A percentile compares a stretch with the other conserved stretches of the same genome.
phyloP scores from a whole-genome alignment of 2,888 invertebrate genomes.

The Brachycybe producta region DNA sequence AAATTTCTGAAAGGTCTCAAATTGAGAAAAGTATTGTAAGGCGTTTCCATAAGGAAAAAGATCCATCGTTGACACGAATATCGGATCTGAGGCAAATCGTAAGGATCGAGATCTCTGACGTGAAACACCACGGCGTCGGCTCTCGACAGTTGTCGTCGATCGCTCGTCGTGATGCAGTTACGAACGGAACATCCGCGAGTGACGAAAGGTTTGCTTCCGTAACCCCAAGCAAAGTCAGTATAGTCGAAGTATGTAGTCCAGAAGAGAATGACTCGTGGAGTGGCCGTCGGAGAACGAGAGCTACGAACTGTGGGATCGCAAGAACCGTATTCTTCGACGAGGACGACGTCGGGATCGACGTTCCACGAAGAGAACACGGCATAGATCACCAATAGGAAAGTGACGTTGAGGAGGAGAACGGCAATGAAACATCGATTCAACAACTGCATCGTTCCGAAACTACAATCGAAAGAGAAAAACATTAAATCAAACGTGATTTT shows the following conservation, averaged over 20 bases:
- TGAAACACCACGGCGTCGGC: slow-evolving; percentile 22
- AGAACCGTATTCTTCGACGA: no score
- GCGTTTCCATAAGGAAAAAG: slow-evolving; percentile 21
- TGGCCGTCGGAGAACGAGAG: no score
- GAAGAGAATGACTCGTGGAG: slow-evolving; percentile 5
- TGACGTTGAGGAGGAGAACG: no score
- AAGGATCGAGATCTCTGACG: slow-evolving; percentile 18
- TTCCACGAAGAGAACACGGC: no score
- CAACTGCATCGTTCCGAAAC: no score
- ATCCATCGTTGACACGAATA: slow-evolving; percentile 20
- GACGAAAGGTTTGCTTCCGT: slow-evolving; percentile 8
- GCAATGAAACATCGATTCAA: no score
- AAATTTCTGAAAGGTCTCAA: slow-evolving; percentile 17
- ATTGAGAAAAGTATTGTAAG: slow-evolving; percentile 19
- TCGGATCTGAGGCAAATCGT: slow-evolving; percentile 15
- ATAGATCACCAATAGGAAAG: no score
- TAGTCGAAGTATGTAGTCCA: slow-evolving; percentile 13
- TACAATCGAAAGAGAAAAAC: no score
- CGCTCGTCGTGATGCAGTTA: slow-evolving; percentile 17
- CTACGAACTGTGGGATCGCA: no score
- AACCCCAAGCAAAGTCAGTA: slow-evolving; percentile 9
- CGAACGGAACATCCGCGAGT: slow-evolving; percentile 3
- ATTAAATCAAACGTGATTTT: no score
- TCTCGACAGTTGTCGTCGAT: slow-evolving; percentile 4
- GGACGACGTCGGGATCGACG: no score